Base-by-base conservation (phyloP, 2,113 vertebrate species). In the Lichenostomus cassidix region DNA sequence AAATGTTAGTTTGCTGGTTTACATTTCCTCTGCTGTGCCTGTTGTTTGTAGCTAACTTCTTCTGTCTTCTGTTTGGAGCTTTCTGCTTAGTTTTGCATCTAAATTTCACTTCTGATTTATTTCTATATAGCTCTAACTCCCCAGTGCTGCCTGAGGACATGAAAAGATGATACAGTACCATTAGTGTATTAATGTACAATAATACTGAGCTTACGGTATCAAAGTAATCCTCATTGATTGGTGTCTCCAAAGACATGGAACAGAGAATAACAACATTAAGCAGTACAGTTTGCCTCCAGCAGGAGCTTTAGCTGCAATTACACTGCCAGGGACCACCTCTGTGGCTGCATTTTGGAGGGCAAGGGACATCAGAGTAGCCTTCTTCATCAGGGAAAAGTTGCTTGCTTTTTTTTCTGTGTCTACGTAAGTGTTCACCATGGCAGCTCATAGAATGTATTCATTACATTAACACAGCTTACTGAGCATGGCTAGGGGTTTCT, bases 171-270 rank as follows among this genome's bases (percentile, higher is more conserved):
- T 93, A 81, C 85, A 90, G 65, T 96, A 80, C 76, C 85, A 94
- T 97, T 97, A 97, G 77, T 96, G 67, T 68, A 97, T 94, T 96
- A 95, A 91, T 64, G 83, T 94, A 90, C 56, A 96, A 89, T 93
- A 97, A 95, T 85, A 91, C 79, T 83, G 65, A 96, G 85, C 67
- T 94, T 96, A 89, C 0, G 0, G 29, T 90, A 94, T 96, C 95
- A 97, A 97, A 89, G 91, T 95, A 96, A 96, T 95, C 92, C 94
- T 97, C 94, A 97, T 94, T 94, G 96, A 96, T 85, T 93, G 79
- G 81, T 92, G 77, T 83, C 89, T 95, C 88, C 80, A 50, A 77
- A 96, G 94, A 94, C 83, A 89, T 25, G 31, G 94, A 78, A 65
- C 47, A 87, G 39, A 86, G 63, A 94, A 91, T 78, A 89, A 68